These are phyloP conservation scores for Nannospalax galili DNA, from an alignment of 2,113 vertebrate species.

Conservation along the genomic window DNA sequence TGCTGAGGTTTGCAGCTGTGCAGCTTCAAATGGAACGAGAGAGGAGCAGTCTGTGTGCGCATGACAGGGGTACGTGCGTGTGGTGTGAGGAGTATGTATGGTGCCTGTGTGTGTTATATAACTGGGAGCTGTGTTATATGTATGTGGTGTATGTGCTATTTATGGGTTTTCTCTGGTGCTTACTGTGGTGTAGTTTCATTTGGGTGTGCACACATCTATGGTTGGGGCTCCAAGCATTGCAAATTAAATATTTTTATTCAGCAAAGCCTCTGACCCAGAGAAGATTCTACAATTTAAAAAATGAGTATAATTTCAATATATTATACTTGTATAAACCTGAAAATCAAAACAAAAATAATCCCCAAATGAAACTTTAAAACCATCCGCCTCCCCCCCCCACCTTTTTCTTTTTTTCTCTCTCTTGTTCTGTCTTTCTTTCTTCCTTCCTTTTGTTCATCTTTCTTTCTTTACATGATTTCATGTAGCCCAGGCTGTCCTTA, in stretches of 20 bases:
- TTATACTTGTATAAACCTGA: not conserved
- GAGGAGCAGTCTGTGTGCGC: no score
- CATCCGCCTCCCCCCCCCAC: no score
- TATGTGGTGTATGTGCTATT: no score
- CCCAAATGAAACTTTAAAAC: not conserved
- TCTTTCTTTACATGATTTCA: not conserved
- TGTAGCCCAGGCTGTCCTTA: not conserved
- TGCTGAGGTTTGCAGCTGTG: not conserved
- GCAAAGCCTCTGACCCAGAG: not conserved
- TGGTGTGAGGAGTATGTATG: no score
- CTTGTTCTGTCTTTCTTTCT: not conserved
- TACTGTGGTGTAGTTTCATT: not conserved
- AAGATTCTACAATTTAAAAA: not conserved
- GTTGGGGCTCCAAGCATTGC: not conserved
- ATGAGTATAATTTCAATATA: not conserved
- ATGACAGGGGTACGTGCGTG: no score
- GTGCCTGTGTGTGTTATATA: no score
- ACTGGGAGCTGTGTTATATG: no score
- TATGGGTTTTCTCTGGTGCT: rapidly evolving
- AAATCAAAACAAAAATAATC: not conserved
- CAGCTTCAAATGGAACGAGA: no score
- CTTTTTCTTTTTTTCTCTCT: not conserved
- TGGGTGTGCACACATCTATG: no score
- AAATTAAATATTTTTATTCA: not conserved
- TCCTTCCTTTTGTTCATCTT: not conserved